Base-by-base conservation (phyloP, 2,113 vertebrate species). In the Pedetes capensis region DNA sequence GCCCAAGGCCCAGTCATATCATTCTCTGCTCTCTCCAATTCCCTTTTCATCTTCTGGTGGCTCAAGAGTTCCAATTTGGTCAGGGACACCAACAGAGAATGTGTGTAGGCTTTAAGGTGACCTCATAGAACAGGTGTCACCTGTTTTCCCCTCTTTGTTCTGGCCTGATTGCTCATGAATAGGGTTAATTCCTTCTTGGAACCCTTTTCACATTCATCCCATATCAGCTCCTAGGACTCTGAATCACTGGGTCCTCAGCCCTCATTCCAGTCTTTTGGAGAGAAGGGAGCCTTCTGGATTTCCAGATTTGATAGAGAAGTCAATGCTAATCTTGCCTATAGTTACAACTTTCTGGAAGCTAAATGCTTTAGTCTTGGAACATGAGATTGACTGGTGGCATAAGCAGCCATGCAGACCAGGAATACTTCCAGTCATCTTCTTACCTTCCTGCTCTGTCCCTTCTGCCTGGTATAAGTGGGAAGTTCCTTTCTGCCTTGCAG, bases 291-390 rank as follows among this genome's bases (percentile, higher is more conserved):
- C 64, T 91, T 42, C 91, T 83, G 20, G 76, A 85, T 81, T 95
- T 84, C 86, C 83, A 74, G 57, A 86, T 91, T 93, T 51, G 61
- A 51, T 32, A 53, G 44, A 29, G 27, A 63, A 57, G 5, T 81
- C 69, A 61, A 8, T 75, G 47, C 23, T 61, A 39, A 53, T 37
- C 42, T 93, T 71, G 34, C 44, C 34, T 8, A 11, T 5, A n/a
- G 44, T 57, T 42, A 81, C 83, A 80, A 72, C 80, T 68, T 95
- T 86, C 53, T 80, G 23, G 69, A 87, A 79, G 47, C 69, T 88
- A 68, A 79, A 42, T 47, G 55, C 42, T 68, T n/a, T 83, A 32
- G 64, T 83, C 32, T 75, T 72, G 25, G 81, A 17, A 82, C 18
- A 34, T 66, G 61, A 79, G 16, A 4, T 53, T 79, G 75, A 42